Conservation (phyloP, 2,888 invertebrate species). For the Augiades crinisus region DNA sequence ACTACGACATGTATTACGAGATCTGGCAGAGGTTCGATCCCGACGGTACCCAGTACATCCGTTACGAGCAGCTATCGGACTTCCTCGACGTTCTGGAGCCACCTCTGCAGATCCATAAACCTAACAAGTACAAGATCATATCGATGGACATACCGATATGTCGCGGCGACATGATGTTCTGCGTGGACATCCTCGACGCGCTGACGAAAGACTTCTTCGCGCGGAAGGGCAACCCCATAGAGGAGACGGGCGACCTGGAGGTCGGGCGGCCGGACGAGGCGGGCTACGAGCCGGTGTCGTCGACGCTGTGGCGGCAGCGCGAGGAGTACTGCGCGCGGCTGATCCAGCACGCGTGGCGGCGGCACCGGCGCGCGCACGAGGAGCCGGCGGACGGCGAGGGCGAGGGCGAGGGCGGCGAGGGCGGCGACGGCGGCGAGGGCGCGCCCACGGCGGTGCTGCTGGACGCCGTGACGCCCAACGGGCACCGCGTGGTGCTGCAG, state of each 20-base stretch:
- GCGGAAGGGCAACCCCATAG: conserved; percentile 96
- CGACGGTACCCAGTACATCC: conserved; percentile 98
- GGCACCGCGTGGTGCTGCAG: conserved; percentile 95
- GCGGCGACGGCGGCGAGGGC: conserved; percentile 77
- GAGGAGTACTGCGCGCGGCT: conserved; percentile 98
- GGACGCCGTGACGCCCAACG: conserved; percentile 89
- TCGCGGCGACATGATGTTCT: conserved; percentile 98
- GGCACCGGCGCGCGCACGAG: conserved; percentile 86
- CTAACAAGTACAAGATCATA: conserved; percentile 99
- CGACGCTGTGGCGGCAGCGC: conserved; percentile 96
- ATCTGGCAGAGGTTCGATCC: conserved; percentile 99
- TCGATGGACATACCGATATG: conserved; percentile 99
- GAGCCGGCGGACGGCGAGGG: conserved; percentile 69
- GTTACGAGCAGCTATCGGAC: conserved; percentile 96
- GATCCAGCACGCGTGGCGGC: conserved; percentile 97
- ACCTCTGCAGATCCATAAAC: conserved; percentile 98
- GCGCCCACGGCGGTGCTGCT: conserved; percentile 93
- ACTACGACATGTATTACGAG: conserved; percentile 99
- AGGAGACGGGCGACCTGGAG: conserved; percentile 94
- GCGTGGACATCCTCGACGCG: conserved; percentile 98
- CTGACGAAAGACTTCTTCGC: conserved; percentile 99
- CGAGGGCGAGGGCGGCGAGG: conserved; percentile 85
- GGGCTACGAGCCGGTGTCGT: conserved; percentile 96
- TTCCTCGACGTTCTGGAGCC: conserved; percentile 98
- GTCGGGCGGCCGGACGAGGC: conserved; percentile 93